Base-by-base conservation (phyloP, 2,888 invertebrate species). In the Lagria hirta region DNA sequence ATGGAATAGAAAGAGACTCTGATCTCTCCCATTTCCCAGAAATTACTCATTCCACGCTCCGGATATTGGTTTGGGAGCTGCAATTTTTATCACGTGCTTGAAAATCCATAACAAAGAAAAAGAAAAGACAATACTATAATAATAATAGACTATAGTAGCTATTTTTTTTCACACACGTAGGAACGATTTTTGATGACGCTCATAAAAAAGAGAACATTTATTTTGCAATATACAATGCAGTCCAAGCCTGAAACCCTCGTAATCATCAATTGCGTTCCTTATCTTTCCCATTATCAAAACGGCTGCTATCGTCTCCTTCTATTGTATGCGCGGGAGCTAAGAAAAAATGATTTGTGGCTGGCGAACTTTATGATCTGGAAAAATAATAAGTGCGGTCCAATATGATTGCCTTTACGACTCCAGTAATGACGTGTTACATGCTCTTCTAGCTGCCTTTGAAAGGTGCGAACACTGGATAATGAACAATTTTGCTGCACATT, bases 361-460 rank as follows among this genome's bases (percentile, higher is more conserved):
- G 49, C 46, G 55, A 51, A 57, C 50, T 63, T 62, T 63, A 63
- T 63, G 63, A 62, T 60, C 59, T 58, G 62, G 63, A 63, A 63
- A 63, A 63, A 63, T 63, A 63, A 63, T 63, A 63, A 63, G 63
- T 61, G 57, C 60, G 60, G 60, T 58, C 62, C 61, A 60, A 62
- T 63, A 61, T 62, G 62, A 62, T 62, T 62, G 61, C 61, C 60
- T 61, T 61, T 60, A 60, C 55, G 57, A 55, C 49, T 49, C 52
- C 44, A 53, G 59, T 59, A 60, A 60, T 58, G 60, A 59, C 58
- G 58, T 57, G 60, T 57, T 55, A 49, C 47, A 48, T 47, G 50
- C 46, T 35, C 43, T 38, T 41, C 48, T 37, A 41, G 35, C 36
- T 47, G 43, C 12, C 20, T 12, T 26, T 12, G 35, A 29, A n/a